A percentile compares a stretch with the other conserved stretches of the same genome.
Conservation (phyloP, 2,797 vertebrate genomes). For the Syncerus caffer region DNA sequence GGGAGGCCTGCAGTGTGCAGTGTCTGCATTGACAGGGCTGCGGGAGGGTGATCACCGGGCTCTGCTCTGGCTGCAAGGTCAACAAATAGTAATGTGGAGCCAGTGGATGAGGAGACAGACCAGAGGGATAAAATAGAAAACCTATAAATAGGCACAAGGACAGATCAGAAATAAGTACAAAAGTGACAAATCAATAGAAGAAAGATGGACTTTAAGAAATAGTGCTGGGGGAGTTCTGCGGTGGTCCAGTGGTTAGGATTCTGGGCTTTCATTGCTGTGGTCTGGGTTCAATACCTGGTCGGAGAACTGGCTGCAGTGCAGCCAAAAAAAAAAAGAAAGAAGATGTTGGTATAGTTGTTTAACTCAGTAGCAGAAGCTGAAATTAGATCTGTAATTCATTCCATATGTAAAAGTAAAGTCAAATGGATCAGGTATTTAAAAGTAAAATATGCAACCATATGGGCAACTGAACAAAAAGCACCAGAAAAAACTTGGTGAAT, state of each 20-base stretch:
- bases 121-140: background rate
- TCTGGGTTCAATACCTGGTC: background rate
- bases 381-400: background rate
- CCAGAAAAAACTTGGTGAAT: background rate
- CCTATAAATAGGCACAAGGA: background rate
- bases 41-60: background rate
- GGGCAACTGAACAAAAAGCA: background rate
- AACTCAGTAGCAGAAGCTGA: background rate
- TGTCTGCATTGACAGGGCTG: background rate
- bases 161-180: background rate
- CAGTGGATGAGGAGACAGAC: fast-evolving
- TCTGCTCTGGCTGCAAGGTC: background rate
- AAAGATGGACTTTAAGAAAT: background rate
- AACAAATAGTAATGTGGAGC: background rate
- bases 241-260: background rate
- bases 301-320: background rate
- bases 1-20: background rate
- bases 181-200: background rate
- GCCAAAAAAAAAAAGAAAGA: background rate
- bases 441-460: background rate
- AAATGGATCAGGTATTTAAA: background rate
- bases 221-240: background rate
- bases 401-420: background rate
- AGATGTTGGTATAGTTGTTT: background rate
- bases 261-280: background rate